A percentile compares a stretch with the other conserved stretches of the same genome.
These are phyloP conservation scores for Saxidomus purpurata DNA, from an alignment of 1,140 invertebrate species.

Conservation along the genomic window DNA sequence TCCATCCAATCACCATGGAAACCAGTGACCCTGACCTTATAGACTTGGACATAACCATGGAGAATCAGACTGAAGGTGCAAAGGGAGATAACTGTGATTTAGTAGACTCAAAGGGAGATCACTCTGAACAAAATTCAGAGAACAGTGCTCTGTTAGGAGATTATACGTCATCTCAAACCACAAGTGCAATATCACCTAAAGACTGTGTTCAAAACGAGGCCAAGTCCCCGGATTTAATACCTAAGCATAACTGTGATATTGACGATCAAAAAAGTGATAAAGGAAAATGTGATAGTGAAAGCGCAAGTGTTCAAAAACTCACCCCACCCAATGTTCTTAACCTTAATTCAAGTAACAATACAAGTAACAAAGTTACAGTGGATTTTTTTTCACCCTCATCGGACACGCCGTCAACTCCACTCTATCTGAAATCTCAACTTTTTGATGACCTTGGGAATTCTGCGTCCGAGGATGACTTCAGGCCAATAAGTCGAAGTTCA, in stretches of 20 bases:
- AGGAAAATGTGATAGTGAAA: background rate
- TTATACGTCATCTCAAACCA: background rate
- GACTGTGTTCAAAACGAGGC: constrained; percentile 3
- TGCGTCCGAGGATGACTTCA: constrained; percentile 68
- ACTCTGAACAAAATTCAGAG: background rate
- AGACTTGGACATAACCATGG: constrained; percentile 22
- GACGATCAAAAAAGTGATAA: constrained; percentile 22
- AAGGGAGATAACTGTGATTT: constrained; percentile 42
- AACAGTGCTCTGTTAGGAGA: background rate
- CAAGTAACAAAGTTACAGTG: background rate
- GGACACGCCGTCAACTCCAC: constrained; percentile 74
- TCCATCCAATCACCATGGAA: constrained; percentile 30
- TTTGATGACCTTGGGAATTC: constrained; percentile 73
- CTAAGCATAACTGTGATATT: constrained; percentile 22
- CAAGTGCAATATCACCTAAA: constrained; percentile 16
- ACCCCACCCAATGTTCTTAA: constrained; percentile 3
- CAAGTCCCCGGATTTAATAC: background rate
- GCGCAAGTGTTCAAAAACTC: background rate
- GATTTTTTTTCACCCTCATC: constrained; percentile 50
- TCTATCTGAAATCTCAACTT: constrained; percentile 71
- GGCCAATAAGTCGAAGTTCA: constrained; percentile 79
- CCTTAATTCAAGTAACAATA: constrained; percentile 16
- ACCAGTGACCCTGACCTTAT: constrained; percentile 20
- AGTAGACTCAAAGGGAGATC: constrained; percentile 39
- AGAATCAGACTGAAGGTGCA: background rate